These are phyloP conservation scores for Gnathonemus echidnorhynchus DNA, from an alignment of 2,113 vertebrate species.

Conservation along the genomic window DNA sequence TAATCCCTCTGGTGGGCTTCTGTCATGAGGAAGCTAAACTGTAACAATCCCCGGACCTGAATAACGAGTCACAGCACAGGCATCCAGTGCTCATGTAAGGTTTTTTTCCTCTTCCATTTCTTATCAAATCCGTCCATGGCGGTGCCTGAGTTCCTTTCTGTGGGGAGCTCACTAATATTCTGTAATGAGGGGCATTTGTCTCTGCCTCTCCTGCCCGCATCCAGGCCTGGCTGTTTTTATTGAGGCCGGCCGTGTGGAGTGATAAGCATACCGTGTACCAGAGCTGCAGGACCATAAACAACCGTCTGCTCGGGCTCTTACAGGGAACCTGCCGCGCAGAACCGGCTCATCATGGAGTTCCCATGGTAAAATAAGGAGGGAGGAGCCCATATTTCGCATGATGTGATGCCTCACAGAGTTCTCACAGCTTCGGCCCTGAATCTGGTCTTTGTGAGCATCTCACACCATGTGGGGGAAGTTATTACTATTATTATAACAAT, in stretches of 20 bases:
- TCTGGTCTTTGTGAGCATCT: not conserved
- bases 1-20: not conserved
- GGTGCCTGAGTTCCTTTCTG: constrained; percentile 48
- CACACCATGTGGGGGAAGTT: not conserved
- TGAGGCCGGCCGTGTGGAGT: constrained; percentile 52
- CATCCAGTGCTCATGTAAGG: not conserved
- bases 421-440: not conserved
- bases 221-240: constrained; percentile 44
- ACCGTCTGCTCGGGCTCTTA: constrained; percentile 23
- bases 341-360: not conserved
- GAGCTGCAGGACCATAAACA: constrained; percentile 40
- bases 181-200: constrained; percentile 69
- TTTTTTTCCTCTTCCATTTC: constrained; percentile 18
- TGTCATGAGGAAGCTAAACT: not conserved
- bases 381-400: not conserved
- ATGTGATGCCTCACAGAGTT: not conserved
- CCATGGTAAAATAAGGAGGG: not conserved
- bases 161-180: constrained; percentile 66
- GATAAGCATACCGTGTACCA: constrained; percentile 53
- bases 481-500: not conserved
- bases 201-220: constrained; percentile 54
- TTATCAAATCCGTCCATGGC: constrained; percentile 60
- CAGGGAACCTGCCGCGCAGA: not conserved
- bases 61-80: no score
- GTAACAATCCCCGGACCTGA: not conserved